Conservation (phyloP, 2,888 invertebrate species). For the Microplitis deprimator region DNA sequence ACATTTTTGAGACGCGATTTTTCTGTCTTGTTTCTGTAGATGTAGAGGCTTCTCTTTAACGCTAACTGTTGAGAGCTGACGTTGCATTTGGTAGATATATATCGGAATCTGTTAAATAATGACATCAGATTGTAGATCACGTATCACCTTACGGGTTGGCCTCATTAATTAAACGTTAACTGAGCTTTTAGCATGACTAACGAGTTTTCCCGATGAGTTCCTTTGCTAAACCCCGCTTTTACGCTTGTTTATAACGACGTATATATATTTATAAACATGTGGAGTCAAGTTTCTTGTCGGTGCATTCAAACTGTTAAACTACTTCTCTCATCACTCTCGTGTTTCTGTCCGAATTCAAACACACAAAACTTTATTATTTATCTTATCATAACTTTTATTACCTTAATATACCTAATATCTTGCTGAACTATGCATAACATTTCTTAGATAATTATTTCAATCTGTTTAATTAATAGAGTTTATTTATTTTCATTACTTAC, state of each 20-base stretch:
- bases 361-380: background rate
- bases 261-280: background rate
- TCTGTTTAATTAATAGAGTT: no score
- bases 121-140: conserved; percentile 20
- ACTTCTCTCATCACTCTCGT: background rate
- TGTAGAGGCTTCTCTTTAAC: background rate
- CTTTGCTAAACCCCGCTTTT: conserved; percentile 13
- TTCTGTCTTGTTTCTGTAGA: no score
- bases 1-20: no score
- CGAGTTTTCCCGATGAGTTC: conserved; percentile 23
- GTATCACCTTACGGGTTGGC: conserved; percentile 2
- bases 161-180: conserved; percentile 16
- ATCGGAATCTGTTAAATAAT: conserved; percentile 15
- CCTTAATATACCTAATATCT: background rate
- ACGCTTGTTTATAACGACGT: background rate
- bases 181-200: conserved; percentile 22
- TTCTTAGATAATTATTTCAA: background rate
- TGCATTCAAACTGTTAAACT: background rate
- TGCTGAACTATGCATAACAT: background rate
- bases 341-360: background rate
- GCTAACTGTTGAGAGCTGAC: background rate
- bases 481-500: no score
- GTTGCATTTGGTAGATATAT: background rate
- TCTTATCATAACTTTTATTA: background rate
- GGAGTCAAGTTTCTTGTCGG: background rate